Base-by-base conservation (phyloP, 2,113 vertebrate genomes). In the Calyptomena viridis region DNA sequence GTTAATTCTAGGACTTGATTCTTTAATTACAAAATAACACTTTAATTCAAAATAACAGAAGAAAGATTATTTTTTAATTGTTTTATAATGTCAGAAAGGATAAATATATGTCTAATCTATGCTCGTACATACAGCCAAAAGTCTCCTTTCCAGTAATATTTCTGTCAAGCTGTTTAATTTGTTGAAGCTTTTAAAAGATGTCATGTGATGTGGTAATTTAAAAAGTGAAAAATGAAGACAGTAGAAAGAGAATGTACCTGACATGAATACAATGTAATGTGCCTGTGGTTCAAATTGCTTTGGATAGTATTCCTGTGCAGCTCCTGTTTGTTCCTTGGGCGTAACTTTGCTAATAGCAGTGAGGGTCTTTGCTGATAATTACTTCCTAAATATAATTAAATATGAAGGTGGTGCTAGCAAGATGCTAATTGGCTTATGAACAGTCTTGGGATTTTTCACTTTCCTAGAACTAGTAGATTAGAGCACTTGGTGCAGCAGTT, bases 141-240 rank as follows among this genome's bases (percentile, higher is more conserved):
- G 39, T 93, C 35, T 90, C 16, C 40, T 91, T 64, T 85, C 37
- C 85, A 80, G 5, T 90, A 91, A 71, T 75, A 68, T 76, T 94
- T 91, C 73, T 89, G 55, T 94, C 83, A 92, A 66, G 40, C 31
- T 87, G 13, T 89, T 93, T 95, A 75, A 78, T 92, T 90, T 94
- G 80, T 89, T 88, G 40, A 53, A 68, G 73, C 80, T 95, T 96
- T 93, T 72, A 88, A 78, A 81, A 80, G 44, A 52, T 60, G 66
- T 66, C 76, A 58, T 33, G 31, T 84, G 76, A 92, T 62, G 44
- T 30, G 55, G 25, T 87, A 71, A 93, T 90, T 83, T 66, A 63
- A 78, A 77, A 91, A 67, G 15, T 77, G 63, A 91, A 71, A 91
- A 67, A 77, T 71, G 25, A 71, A 90, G 64, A 76, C 11, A 10